Conservation (phyloP, 1,140 invertebrate species). For the Lepidurus couesii region DNA sequence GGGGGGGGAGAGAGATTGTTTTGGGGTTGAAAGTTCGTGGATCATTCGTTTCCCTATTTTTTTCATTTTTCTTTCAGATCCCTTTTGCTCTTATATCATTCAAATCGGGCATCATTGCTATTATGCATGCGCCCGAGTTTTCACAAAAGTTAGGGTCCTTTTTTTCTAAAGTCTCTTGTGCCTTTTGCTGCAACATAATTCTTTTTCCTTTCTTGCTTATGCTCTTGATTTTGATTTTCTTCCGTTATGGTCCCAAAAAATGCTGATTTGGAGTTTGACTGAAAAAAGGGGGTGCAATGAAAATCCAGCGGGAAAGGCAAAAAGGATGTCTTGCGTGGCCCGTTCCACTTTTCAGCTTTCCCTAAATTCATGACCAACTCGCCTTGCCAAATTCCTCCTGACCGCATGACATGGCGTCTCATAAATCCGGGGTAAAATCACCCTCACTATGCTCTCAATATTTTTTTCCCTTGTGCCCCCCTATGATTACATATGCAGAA, state of each 20-base stretch:
- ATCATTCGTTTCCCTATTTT: neutral
- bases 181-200: neutral
- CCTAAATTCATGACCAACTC: constrained; percentile 1
- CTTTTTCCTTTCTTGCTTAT: neutral
- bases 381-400: neutral
- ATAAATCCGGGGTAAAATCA: constrained; percentile 2
- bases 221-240: neutral
- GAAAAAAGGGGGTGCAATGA: too few relatives aligned
- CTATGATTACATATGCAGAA: constrained; percentile 11
- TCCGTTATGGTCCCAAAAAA: neutral
- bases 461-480: neutral
- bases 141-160: constrained; percentile 9
- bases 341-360: constrained; percentile 9
- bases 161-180: constrained; percentile 6
- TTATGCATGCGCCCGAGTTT: constrained; percentile 5
- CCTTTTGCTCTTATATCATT: neutral
- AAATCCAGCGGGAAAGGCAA: neutral
- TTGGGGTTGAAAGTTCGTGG: neutral
- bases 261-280: neutral
- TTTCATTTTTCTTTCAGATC: neutral
- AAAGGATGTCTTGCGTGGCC: neutral
- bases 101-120: neutral
- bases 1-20: neutral
- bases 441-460: neutral
- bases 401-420: constrained; percentile 1